A percentile compares a stretch with the other conserved stretches of the same genome.
Evolutionary conservation across 2,113 vertebrate genomes (phyloP).

Genomic region (Vulpes ferrilata): DNA sequence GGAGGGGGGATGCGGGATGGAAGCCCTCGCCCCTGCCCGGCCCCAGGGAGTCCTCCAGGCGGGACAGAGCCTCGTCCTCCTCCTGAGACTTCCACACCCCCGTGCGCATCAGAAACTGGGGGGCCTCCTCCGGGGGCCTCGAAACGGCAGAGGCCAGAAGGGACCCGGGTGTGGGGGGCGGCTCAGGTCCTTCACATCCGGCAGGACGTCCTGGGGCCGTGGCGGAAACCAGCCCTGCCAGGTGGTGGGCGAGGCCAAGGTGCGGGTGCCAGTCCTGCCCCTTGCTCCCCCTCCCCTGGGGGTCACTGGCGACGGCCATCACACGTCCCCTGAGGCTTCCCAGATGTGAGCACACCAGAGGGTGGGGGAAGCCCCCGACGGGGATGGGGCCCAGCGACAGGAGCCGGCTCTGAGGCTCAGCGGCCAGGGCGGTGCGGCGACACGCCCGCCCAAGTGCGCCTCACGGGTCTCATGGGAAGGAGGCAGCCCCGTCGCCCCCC

Average conservation of each 20-base stretch:
- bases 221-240: fast-evolving
- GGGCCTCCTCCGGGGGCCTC: not conserved
- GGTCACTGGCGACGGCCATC: not conserved
- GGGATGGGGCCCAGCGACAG: no score
- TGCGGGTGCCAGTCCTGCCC: fast-evolving
- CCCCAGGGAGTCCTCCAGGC: not conserved
- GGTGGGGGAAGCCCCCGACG: no score
- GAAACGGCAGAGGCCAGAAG: no score
- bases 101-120: fast-evolving
- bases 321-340: not conserved
- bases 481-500: no score
- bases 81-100: not conserved
- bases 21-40: not conserved
- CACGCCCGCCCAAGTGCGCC: not conserved
- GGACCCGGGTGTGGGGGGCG: not conserved
- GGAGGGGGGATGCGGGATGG: fast-evolving
- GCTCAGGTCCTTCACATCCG: not conserved
- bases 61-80: fast-evolving
- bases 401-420: no score
- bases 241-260: not conserved
- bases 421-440: not conserved
- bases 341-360: not conserved
- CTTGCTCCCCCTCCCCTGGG: not conserved
- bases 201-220: no score
- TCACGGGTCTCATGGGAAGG: not conserved